Evolutionary conservation across 1,140 invertebrate genomes (phyloP).

Genomic region (Arctopsyche grandis): DNA sequence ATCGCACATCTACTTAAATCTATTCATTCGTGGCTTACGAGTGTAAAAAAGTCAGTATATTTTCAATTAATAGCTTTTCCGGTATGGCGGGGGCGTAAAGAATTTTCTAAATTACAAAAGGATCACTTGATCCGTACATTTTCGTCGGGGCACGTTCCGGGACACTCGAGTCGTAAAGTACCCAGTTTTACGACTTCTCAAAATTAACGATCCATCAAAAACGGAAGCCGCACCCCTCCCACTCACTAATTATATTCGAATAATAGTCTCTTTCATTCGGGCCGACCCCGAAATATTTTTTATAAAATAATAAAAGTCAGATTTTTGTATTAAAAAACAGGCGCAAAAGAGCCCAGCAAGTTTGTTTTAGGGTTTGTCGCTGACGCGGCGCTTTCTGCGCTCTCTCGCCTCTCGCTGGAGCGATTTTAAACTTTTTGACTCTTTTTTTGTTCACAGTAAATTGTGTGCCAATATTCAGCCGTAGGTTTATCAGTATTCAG

Average conservation of each 20-base stretch:
- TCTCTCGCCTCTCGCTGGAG: not conserved
- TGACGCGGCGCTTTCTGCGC: not conserved
- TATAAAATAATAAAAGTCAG: constrained; percentile 1
- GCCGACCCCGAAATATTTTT: not conserved
- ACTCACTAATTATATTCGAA: constrained; percentile 11
- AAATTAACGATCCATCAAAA: constrained; percentile 31
- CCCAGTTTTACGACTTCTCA: constrained; percentile 9
- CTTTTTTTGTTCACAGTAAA: constrained; percentile 5
- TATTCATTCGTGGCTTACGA: too few species aligned
- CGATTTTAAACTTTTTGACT: constrained; percentile 15
- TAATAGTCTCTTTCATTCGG: not conserved
- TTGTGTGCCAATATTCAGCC: constrained; percentile 9
- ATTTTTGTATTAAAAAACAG: not conserved
- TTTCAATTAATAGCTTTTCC: constrained; percentile 13
- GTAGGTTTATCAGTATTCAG: constrained; percentile 25
- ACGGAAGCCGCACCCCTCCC: constrained; percentile 3
- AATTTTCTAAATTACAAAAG: constrained; percentile 3
- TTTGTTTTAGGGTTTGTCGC: not conserved
- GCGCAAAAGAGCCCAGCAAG: not conserved
- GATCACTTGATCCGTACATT: constrained; percentile 8
- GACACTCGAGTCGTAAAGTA: constrained; percentile 15
- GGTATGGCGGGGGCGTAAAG: not conserved
- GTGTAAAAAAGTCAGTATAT: not conserved
- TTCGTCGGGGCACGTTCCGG: constrained; percentile 2
- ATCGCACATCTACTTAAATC: too few species aligned